Evolutionary conservation across 2,797 vertebrate species (phyloP).

Genomic region (Melopsittacus undulatus): DNA sequence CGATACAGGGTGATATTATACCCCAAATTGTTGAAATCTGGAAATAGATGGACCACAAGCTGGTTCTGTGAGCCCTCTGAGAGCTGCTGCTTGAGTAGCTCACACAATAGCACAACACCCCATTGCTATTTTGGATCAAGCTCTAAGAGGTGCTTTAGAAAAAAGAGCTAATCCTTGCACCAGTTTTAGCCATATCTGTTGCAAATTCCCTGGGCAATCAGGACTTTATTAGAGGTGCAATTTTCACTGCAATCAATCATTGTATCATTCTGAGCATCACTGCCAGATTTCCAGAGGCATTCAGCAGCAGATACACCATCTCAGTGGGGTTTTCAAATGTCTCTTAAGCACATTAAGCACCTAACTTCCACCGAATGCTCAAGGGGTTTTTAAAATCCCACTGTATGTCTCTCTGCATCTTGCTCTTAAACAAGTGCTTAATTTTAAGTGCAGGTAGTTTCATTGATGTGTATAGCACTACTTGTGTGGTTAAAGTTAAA

Average conservation of each 20-base stretch:
- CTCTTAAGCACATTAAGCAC: slow-evolving; percentile 54
- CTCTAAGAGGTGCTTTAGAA: background rate
- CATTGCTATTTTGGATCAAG: background rate
- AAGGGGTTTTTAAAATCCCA: slow-evolving; percentile 58
- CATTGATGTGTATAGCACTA: slow-evolving; percentile 19
- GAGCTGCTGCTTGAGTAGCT: background rate
- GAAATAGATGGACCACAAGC: background rate
- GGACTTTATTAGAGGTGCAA: slow-evolving; percentile 44
- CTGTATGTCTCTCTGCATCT: slow-evolving; percentile 45
- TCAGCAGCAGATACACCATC: slow-evolving; percentile 35
- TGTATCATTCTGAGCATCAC: slow-evolving; percentile 16
- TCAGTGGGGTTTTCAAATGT: slow-evolving; percentile 56
- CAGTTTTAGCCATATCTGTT: slow-evolving; percentile 17
- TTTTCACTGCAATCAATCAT: slow-evolving; percentile 45
- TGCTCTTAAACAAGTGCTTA: slow-evolving; percentile 70
- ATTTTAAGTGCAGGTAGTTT: slow-evolving; percentile 66
- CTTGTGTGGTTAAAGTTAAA: slow-evolving; percentile 51
- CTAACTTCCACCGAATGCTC: slow-evolving; percentile 56
- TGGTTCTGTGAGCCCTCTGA: background rate
- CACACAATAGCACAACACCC: background rate
- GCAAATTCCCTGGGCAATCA: slow-evolving; percentile 9
- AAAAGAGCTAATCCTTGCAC: background rate
- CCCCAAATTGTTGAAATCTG: background rate
- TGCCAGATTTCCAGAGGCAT: slow-evolving; percentile 48
- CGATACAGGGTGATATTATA: background rate